Conservation (phyloP, 2,113 vertebrate species). For the Malaclemys terrapin region DNA sequence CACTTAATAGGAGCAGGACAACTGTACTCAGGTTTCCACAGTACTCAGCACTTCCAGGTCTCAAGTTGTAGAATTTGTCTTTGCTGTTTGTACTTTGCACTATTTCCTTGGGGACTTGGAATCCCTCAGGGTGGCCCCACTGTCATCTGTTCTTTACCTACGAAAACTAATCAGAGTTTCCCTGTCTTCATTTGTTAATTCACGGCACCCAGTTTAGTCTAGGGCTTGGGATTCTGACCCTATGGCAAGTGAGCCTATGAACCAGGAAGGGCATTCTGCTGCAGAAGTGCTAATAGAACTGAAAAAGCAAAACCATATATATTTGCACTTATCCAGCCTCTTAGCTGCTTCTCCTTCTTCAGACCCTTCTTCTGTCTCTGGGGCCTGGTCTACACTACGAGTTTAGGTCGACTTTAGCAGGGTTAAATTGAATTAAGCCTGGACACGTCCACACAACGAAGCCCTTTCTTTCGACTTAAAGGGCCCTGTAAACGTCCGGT, state of each 20-base stretch:
- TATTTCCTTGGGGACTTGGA: slow-evolving; percentile 25
- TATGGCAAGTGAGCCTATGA: not conserved
- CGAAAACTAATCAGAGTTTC: slow-evolving; percentile 13
- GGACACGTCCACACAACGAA: too few relatives aligned
- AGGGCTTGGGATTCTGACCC: not conserved
- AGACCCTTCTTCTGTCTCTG: not conserved
- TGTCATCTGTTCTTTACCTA: slow-evolving; percentile 38
- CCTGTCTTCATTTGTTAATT: slow-evolving; percentile 20
- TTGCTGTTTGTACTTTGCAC: slow-evolving; percentile 51
- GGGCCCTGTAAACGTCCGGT: too few relatives aligned
- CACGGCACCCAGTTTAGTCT: not conserved
- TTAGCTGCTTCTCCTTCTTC: rapidly evolving
- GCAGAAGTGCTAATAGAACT: not conserved
- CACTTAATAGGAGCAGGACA: not conserved
- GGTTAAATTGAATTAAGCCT: too few relatives aligned
- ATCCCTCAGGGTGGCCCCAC: slow-evolving; percentile 41
- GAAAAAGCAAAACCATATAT: not conserved
- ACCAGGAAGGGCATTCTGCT: not conserved
- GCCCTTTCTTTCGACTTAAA: too few relatives aligned
- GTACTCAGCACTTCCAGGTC: not conserved
- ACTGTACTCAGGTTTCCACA: not conserved
- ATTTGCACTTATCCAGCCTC: not conserved
- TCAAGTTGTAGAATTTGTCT: slow-evolving; percentile 70
- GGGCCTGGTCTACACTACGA: too few relatives aligned
- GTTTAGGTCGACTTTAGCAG: too few relatives aligned